These are phyloP conservation scores for Ecliptopera silaceata DNA, from an alignment of 2,888 invertebrate genomes.

Conservation along the genomic window DNA sequence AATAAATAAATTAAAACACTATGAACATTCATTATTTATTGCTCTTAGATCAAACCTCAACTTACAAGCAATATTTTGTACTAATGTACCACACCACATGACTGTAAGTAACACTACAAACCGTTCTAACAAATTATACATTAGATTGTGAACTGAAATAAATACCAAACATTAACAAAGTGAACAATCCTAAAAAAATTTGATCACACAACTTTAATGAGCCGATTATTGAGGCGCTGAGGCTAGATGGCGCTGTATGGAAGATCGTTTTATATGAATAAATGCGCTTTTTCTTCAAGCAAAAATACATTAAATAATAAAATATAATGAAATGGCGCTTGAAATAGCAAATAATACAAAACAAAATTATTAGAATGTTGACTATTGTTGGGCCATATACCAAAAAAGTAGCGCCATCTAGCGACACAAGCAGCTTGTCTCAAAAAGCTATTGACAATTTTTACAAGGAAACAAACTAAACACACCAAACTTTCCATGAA, in stretches of 20 bases:
- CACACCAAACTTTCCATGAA: constrained; percentile 6
- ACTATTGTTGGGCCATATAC: too few relatives aligned
- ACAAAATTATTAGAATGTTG: too few relatives aligned
- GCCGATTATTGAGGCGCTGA: too few relatives aligned
- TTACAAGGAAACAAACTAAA: background rate
- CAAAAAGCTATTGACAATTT: too few relatives aligned
- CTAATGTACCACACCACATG: constrained; percentile 73
- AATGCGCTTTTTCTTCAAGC: too few relatives aligned
- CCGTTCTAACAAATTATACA: constrained; percentile 42
- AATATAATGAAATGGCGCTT: too few relatives aligned
- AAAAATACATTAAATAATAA: too few relatives aligned
- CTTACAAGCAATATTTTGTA: constrained; percentile 74
- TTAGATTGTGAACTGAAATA: constrained; percentile 39
- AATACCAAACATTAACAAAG: constrained; percentile 44
- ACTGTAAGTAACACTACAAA: constrained; percentile 52
- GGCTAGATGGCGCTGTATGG: too few relatives aligned
- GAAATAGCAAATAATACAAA: too few relatives aligned
- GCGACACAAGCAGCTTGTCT: too few relatives aligned
- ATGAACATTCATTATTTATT: constrained; percentile 78
- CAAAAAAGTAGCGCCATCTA: too few relatives aligned
- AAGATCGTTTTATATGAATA: too few relatives aligned
- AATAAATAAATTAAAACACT: constrained; percentile 35
- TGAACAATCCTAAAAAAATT: constrained; percentile 35
- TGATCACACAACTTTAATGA: constrained; percentile 29
- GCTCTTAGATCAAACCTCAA: constrained; percentile 70